Base-by-base conservation (phyloP, 2,797 vertebrate species). In the Sebastes umbrosus region DNA sequence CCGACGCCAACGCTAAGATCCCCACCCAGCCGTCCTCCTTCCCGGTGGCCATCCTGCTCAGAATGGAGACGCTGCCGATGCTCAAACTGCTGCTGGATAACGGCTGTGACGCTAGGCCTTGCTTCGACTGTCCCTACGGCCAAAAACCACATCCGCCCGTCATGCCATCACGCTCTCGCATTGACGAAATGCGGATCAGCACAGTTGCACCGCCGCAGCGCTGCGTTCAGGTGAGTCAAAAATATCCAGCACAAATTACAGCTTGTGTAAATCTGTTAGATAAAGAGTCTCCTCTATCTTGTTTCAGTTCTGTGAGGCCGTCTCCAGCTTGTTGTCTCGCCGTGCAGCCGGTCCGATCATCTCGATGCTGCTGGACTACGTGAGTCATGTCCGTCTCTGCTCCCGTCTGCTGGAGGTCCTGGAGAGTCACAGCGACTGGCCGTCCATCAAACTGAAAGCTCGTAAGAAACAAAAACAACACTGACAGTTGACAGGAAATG, bases 301-400 rank as follows among this genome's bases (percentile, higher is more conserved):
- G 57, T 94, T 93, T 50, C 91, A 98, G 98, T 99, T 98, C 90
- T 99, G 98, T 71, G 97, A 99, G 90, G 94, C 97, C 77, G 90
- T 98, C 76, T 97, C 96, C 2, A 85, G 91, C 55, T 92, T 93
- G 0, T 94, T 93, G 55, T 82, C 96, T 58, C 95, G 80, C 79
- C 93, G 85, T 34, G 95, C 95, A 94, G 96, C 94, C 0, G 97
- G 97, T 60, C 97, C 97, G 0, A 96, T 98, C 85, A 96, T 98
- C 0, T 96, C 97, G 0, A 82, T 96, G 66, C 96, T 99, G 18
- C 92, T 98, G 84, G 96, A 98, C 92, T 98, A 98, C 0, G 97
- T 97, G 57, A 95, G 97, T 46, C 96, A 97, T 0, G 96, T 98
- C 72, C 94, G 90, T 59, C 95, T 99, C 57, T 98, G 98, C 87